Conservation (phyloP, 1,140 invertebrate genomes). For the Diplogasteroides magnus region DNA sequence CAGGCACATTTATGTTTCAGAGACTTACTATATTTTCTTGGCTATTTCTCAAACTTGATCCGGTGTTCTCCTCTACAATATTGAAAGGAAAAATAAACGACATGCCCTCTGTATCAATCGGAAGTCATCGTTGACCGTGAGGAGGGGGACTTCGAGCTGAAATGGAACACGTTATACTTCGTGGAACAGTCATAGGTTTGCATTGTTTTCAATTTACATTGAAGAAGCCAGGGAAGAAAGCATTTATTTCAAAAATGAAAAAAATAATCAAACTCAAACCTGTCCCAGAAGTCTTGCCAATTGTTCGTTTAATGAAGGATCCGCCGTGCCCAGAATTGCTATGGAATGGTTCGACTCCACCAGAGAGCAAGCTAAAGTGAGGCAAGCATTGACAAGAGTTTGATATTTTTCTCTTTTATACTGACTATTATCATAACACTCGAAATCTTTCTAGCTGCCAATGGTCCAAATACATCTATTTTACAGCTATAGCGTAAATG, state of each 20-base stretch:
- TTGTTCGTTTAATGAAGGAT: conserved; percentile 38
- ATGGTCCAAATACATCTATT: conserved; percentile 7
- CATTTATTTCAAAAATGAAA: background rate
- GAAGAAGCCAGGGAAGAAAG: conserved; percentile 9
- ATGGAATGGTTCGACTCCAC: conserved; percentile 43
- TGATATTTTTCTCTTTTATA: conserved; percentile 8
- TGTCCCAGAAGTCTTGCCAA: conserved; percentile 29
- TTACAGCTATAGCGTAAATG: conserved; percentile 13
- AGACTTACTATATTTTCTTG: background rate
- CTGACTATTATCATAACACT: background rate
- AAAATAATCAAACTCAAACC: conserved; percentile 16
- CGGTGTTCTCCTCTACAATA: background rate
- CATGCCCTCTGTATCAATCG: background rate
- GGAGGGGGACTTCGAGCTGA: conserved; percentile 44
- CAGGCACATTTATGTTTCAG: conserved; percentile 5
- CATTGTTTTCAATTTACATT: conserved; percentile 7
- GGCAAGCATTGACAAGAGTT: conserved; percentile 1
- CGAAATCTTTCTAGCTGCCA: conserved; percentile 1
- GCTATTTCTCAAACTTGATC: background rate
- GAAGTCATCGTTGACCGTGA: conserved; percentile 44
- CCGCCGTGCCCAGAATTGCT: conserved; percentile 43
- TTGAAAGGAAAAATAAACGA: conserved; percentile 12
- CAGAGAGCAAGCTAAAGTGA: conserved; percentile 44
- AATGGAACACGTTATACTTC: conserved; percentile 11
- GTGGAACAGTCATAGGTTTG: conserved; percentile 6